These are phyloP conservation scores for Salticus scenicus DNA, from an alignment of 2,888 invertebrate species.

Conservation along the genomic window DNA sequence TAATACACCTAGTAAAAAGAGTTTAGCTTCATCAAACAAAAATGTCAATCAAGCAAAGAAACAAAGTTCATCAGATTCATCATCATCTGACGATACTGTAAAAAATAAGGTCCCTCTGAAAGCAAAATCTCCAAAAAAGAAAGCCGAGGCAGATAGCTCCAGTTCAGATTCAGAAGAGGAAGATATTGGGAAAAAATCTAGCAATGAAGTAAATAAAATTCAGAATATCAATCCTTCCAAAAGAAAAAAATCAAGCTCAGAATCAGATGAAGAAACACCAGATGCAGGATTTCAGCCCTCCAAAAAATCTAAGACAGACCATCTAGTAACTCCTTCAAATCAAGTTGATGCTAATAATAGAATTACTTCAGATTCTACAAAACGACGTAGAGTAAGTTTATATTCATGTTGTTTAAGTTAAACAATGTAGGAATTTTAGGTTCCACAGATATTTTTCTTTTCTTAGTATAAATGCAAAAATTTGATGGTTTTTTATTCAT, in stretches of 20 bases:
- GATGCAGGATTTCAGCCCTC: neutral
- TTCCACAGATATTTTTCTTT: too few species aligned
- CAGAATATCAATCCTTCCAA: neutral
- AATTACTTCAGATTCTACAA: conserved; percentile 51
- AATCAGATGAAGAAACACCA: neutral
- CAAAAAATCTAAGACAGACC: neutral
- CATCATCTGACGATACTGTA: neutral
- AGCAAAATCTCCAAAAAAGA: neutral
- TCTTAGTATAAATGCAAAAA: too few species aligned
- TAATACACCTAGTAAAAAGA: neutral
- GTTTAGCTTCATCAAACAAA: neutral
- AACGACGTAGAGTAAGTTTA: conserved; percentile 52
- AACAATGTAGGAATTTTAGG: too few species aligned
- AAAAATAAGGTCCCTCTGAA: neutral
- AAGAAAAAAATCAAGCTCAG: conserved; percentile 26
- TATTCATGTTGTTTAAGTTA: neutral
- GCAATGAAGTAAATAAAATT: neutral
- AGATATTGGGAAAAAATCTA: neutral
- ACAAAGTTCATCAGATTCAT: neutral
- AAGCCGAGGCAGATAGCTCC: neutral
- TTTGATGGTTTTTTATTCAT: too few species aligned
- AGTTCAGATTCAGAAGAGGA: conserved; percentile 33
- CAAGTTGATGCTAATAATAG: conserved; percentile 8
- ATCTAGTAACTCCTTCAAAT: neutral
- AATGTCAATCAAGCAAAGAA: neutral